Conservation (phyloP, 2,888 invertebrate species). For the Conops quadrifasciatus region DNA sequence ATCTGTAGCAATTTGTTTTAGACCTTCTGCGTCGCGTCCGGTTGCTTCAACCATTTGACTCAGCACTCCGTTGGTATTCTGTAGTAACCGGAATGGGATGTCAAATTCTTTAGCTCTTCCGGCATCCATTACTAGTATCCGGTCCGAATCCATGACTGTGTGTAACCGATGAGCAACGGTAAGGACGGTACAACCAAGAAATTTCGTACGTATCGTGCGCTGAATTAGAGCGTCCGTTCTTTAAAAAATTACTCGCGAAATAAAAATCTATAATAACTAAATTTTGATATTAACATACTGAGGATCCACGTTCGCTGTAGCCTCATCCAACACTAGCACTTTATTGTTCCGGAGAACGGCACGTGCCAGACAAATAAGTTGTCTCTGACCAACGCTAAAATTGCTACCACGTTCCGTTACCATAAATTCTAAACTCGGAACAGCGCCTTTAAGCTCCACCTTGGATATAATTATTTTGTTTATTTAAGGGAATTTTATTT, state of each 20-base stretch:
- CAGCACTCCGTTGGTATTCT: constrained; percentile 71
- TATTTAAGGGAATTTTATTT: no score
- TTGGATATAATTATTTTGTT: constrained; percentile 46
- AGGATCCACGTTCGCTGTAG: constrained; percentile 75
- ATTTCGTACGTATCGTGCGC: constrained; percentile 81
- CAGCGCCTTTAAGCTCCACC: constrained; percentile 68
- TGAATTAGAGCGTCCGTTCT: constrained; percentile 85
- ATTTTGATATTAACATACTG: constrained; percentile 60
- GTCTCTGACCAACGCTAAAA: constrained; percentile 75
- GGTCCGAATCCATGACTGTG: constrained; percentile 93
- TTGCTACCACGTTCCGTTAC: constrained; percentile 70
- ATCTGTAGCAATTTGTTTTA: constrained; percentile 66
- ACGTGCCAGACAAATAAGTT: constrained; percentile 74
- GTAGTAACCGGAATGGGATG: constrained; percentile 73
- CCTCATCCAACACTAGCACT: constrained; percentile 74
- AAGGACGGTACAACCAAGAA: constrained; percentile 83
- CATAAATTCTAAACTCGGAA: constrained; percentile 67
- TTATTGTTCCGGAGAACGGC: constrained; percentile 72
- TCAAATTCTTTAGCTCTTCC: constrained; percentile 80
- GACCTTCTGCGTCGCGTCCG: constrained; percentile 65
- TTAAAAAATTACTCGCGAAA: constrained; percentile 61
- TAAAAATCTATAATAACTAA: constrained; percentile 1
- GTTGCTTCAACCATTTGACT: constrained; percentile 77
- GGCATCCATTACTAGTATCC: constrained; percentile 85
- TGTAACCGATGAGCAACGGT: constrained; percentile 92